These are phyloP conservation scores for Trachymyrmex septentrionalis DNA, from an alignment of 1,140 invertebrate genomes.

Conservation along the genomic window DNA sequence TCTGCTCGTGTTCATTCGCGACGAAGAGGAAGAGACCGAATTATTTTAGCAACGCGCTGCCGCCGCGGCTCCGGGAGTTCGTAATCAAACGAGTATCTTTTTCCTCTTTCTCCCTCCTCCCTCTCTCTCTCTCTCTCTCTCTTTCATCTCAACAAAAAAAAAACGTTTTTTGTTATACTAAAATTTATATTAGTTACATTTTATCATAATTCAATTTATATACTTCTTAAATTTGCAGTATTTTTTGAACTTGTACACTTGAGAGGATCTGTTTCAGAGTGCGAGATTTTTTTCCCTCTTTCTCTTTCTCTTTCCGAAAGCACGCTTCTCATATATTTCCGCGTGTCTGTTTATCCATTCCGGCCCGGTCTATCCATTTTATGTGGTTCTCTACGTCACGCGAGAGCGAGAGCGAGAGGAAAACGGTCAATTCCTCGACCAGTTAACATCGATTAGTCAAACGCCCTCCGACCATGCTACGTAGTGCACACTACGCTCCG, in stretches of 20 bases:
- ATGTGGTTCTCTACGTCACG: not conserved
- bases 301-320: not conserved
- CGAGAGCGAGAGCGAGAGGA: slow-evolving; percentile 1
- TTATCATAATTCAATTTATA: no score
- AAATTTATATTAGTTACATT: no score
- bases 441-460: slow-evolving; percentile 52
- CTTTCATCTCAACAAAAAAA: no score
- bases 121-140: no score
- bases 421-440: slow-evolving; percentile 26
- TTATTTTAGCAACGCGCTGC: slow-evolving; percentile 37
- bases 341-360: not conserved
- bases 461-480: not conserved
- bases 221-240: no score
- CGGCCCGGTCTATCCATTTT: not conserved
- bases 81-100: slow-evolving; percentile 13
- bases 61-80: not conserved
- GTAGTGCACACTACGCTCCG: slow-evolving; percentile 14
- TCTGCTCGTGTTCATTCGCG: not conserved
- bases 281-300: not conserved
- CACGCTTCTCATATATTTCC: no score
- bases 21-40: not conserved
- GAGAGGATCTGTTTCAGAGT: no score
- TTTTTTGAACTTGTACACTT: no score
- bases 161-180: no score
- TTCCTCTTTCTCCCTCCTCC: not conserved